These are phyloP conservation scores for Phodopus roborovskii DNA, from an alignment of 2,113 vertebrate genomes.

Conservation along the genomic window DNA sequence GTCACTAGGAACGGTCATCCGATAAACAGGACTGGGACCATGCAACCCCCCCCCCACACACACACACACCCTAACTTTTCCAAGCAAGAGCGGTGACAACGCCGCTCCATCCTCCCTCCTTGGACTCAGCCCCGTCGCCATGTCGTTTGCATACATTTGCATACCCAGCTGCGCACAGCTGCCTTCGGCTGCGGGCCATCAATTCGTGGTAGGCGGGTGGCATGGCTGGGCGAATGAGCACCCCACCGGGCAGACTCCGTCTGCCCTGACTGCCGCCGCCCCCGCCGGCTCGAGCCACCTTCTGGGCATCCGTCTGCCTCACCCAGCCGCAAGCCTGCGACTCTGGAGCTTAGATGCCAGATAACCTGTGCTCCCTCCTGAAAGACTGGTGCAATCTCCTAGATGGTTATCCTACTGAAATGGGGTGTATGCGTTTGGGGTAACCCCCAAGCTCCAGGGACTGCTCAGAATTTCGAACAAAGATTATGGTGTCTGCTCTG, in stretches of 20 bases:
- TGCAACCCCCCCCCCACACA: neutral
- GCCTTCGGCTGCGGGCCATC: slow-evolving; percentile 63
- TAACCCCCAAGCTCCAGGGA: neutral
- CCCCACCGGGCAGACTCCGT: neutral
- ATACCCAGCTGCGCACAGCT: slow-evolving; percentile 75
- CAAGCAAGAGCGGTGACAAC: neutral
- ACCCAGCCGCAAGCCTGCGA: neutral
- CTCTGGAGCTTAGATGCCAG: neutral
- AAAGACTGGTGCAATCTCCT: neutral
- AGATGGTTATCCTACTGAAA: neutral
- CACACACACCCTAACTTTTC: neutral
- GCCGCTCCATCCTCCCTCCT: neutral
- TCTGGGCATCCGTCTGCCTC: neutral
- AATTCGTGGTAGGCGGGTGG: slow-evolving; percentile 56
- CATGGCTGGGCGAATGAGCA: neutral
- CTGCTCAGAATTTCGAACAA: neutral
- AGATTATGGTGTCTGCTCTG: neutral
- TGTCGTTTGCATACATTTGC: slow-evolving; percentile 68
- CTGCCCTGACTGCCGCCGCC: neutral
- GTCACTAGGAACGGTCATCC: neutral
- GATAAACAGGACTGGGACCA: neutral
- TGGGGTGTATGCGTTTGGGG: neutral
- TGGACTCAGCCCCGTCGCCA: accelerated
- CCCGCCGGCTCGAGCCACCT: neutral
- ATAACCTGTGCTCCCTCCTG: neutral